Base-by-base conservation (phyloP, 2,113 vertebrate species). In the Rafetus swinhoei region DNA sequence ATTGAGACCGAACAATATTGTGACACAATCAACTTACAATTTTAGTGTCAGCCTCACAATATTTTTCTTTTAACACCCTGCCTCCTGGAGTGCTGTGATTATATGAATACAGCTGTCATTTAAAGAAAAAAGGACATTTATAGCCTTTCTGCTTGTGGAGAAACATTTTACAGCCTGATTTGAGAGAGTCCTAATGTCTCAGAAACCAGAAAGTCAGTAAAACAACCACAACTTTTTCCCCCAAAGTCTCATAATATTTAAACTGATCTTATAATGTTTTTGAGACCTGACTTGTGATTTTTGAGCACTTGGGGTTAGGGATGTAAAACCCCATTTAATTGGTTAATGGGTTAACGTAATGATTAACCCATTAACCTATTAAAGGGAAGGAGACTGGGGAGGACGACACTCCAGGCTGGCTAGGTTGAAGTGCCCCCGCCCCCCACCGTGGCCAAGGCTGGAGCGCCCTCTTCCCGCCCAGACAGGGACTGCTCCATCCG, bases 1-100 rank as follows among this genome's bases (percentile, higher is more conserved):
- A 94, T 83, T 79, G 90, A 90, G 91, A 93, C 50, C 81, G 86
- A 18, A 92, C 53, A 82, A 84, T 94, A 93, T 79, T 85, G 93
- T 88, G 25, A 62, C 25, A 24, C 57, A 62, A 62, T 62, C 60
- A 95, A 92, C 85, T 82, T 74, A 84, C 45, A 22, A 82, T 45
- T 54, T 54, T 81, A 62, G 69, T 85, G 91, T 86, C 91, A 72
- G 60, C 22, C 11, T 77, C 12, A 13, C 35, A 45, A 45, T 45
- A 45, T 45, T 24, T 45, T 83, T 14, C 77, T 62, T 85, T 90
- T 82, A 84, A 89, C 93, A 87, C 79, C 80, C 1, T 24, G 93
- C 59, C 86, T 85, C 60, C 69, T 13, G 52, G 88, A 95, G 59
- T 57, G 52, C 39, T 16, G 57, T 13, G 3, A 55, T 57, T 76